phyloP scores from a whole-genome alignment of 2,888 invertebrate genomes.

The Heliconius ismenius region DNA sequence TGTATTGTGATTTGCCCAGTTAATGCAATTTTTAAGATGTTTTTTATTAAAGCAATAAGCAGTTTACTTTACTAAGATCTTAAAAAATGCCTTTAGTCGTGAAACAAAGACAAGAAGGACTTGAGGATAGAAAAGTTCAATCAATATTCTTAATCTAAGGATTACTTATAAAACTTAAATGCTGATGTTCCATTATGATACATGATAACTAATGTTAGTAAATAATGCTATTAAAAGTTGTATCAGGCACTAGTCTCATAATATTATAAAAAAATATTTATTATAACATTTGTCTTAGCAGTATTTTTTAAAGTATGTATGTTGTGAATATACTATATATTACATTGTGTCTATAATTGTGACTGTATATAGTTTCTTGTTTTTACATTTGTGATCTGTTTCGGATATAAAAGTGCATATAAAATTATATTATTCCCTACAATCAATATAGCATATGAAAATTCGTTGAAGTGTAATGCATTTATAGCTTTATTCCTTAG shows the following conservation, averaged over 20 bases:
- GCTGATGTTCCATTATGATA: background rate
- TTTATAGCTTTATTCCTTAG: background rate
- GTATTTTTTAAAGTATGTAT: background rate
- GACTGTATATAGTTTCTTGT: background rate
- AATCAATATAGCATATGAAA: conserved; percentile 2
- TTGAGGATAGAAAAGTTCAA: background rate
- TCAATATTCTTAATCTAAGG: conserved; percentile 2
- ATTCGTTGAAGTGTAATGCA: background rate
- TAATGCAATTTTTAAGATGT: background rate
- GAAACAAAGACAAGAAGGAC: background rate
- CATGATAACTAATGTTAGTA: background rate
- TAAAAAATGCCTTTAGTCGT: background rate
- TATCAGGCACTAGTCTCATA: conserved; percentile 3
- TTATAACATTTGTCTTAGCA: background rate
- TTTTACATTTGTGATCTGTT: background rate
- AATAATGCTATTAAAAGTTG: background rate
- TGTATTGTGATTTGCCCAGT: background rate
- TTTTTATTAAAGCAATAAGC: conserved; percentile 11
- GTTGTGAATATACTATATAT: background rate
- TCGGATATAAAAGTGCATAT: background rate
- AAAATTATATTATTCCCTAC: background rate
- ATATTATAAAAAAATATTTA: background rate
- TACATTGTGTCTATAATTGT: background rate
- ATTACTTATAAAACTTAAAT: background rate
- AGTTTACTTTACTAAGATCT: background rate